These are phyloP conservation scores for Conus canariensis DNA, from an alignment of 2,888 invertebrate species.

Conservation along the genomic window DNA sequence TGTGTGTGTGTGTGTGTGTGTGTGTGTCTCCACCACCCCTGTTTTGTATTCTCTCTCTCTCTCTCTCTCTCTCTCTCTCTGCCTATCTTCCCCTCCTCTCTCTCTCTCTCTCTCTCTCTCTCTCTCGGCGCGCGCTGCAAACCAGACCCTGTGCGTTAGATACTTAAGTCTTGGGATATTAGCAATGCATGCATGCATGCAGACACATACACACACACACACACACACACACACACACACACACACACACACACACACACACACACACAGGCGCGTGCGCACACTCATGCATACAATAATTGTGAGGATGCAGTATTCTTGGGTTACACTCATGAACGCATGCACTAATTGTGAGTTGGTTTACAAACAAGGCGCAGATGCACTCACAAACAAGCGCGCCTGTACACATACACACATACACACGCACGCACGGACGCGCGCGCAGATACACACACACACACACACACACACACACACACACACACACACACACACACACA, in stretches of 20 bases:
- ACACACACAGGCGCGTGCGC: background rate
- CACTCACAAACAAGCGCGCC: background rate
- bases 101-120: no score
- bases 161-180: no score
- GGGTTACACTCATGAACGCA: background rate
- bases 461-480: background rate
- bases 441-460: background rate
- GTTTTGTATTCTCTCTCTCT: no score
- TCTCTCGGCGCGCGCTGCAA: no score
- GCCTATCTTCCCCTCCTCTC: no score
- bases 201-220: background rate
- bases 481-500: conserved; percentile 6
- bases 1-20: no score
- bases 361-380: background rate
- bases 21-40: no score
- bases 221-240: background rate
- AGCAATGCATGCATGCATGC: background rate
- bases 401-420: background rate
- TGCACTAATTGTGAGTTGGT: background rate
- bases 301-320: no score
- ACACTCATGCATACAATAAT: background rate
- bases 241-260: background rate
- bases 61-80: no score
- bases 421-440: background rate
- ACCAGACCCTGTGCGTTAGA: no score